Evolutionary conservation across 2,888 invertebrate species (phyloP), one percentile per base, ranked within the genome.

Genomic region (Cyrtodaria siliqua): DNA sequence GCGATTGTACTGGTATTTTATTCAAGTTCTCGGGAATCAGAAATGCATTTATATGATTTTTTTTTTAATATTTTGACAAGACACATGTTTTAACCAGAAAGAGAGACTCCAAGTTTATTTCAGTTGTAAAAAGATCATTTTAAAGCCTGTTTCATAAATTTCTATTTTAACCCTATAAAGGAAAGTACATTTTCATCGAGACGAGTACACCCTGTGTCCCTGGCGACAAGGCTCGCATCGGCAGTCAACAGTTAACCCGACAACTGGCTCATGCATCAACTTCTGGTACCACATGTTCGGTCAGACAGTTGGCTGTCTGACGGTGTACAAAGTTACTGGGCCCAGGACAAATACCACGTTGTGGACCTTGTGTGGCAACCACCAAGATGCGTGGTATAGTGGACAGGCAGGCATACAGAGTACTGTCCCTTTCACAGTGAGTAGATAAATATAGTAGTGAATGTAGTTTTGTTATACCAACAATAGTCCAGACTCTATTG

Each of bases 171-270:
- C n/a, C n/a, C n/a, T n/a, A n/a, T n/a, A 23, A 53, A 78, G 89
- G 89, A 29, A 87, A 80, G 75, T 95, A 95, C 84, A 93, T 94
- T 0, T 95, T 92, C 88, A 94, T 89, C 57, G 89, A 89, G 71
- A 74, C 86, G 0, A 87, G 87, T 64, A 57, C 69, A 9, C 86
- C 88, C 1, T 66, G 87, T n/a, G 66, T 80, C 1, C 33, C 44
- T 2, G 82, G 85, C 18, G 86, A 87, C 29, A 70, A 64, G 12
- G 87, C 89, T 27, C 72, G 86, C 20, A 62, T 90, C 20, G 66
- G 76, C 8, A 89, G 87, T 70, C 80, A 83, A 20, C 64, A 53
- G 50, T 77, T 26, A 59, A 61, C 26, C 67, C 83, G 4, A 78
- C 79, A 14, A 53, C 50, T 3, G 70, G 63, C 14, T 56, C 59